Evolutionary conservation across 2,888 invertebrate genomes (phyloP).

Genomic region (Rotaria sp.): DNA sequence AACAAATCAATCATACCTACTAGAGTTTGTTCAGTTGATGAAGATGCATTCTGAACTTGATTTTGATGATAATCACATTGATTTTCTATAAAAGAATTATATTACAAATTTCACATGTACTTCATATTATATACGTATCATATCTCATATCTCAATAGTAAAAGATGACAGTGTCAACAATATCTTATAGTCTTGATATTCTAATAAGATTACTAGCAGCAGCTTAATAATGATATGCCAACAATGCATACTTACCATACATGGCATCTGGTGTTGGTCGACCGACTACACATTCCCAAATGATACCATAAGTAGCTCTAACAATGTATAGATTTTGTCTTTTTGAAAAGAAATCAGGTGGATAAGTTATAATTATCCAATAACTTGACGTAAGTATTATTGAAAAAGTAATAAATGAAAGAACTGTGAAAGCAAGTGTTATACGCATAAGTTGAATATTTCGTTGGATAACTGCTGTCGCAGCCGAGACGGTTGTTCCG

Average conservation of each 20-base stretch:
- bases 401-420: slow-evolving; percentile 9
- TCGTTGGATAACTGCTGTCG: neutral
- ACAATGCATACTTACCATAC: neutral
- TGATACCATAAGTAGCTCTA: neutral
- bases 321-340: neutral
- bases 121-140: too few species aligned
- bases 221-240: neutral
- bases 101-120: neutral
- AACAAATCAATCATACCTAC: neutral
- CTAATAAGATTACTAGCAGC: neutral
- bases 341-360: neutral
- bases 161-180: neutral
- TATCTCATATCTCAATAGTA: too few species aligned
- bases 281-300: neutral
- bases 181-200: neutral
- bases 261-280: neutral
- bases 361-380: neutral
- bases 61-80: neutral
- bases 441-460: neutral
- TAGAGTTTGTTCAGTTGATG: neutral
- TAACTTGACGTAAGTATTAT: neutral
- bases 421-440: neutral
- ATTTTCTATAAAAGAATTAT: neutral
- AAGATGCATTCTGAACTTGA: neutral
- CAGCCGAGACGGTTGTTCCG: neutral